phyloP scores from a whole-genome alignment of 2,797 vertebrate species.

The Lacerta agilis region DNA sequence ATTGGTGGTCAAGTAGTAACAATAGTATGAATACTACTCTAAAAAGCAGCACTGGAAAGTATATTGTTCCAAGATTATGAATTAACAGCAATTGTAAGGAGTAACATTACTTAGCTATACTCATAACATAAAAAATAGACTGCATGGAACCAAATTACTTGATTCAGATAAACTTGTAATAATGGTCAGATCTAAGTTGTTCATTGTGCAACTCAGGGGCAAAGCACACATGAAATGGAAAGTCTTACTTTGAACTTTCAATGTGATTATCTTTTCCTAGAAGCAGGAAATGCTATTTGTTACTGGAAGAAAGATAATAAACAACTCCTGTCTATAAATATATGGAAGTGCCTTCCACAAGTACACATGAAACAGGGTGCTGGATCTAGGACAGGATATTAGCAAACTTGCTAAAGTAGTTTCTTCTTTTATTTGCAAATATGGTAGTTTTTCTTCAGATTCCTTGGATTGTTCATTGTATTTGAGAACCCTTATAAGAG shows the following conservation, averaged over 20 bases:
- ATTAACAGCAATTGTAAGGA: not conserved
- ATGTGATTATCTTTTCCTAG: not conserved
- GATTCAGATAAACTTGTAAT: not conserved
- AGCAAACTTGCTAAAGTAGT: not conserved
- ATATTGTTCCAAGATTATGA: slow-evolving; percentile 23
- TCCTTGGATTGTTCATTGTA: too few species aligned
- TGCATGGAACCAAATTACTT: slow-evolving; percentile 7
- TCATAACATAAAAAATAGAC: not conserved
- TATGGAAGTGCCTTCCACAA: not conserved
- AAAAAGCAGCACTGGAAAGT: slow-evolving; percentile 49
- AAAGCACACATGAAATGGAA: not conserved
- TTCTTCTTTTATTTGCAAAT: too few species aligned
- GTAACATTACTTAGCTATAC: not conserved
- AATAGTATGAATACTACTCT: not conserved
- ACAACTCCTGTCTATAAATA: not conserved
- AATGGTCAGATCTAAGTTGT: not conserved
- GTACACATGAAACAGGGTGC: not conserved
- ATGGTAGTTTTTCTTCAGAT: too few species aligned
- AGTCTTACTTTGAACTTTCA: too few species aligned
- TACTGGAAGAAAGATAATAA: not conserved
- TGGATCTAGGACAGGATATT: not conserved
- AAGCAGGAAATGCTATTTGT: not conserved
- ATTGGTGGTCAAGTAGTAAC: not conserved
- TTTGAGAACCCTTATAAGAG: too few species aligned
- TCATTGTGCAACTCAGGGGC: not conserved